Percentiles rank a stretch among this genome's conserved stretches.
phyloP scores from a whole-genome alignment of 1,140 invertebrate species.

The Bombus fervidus region DNA sequence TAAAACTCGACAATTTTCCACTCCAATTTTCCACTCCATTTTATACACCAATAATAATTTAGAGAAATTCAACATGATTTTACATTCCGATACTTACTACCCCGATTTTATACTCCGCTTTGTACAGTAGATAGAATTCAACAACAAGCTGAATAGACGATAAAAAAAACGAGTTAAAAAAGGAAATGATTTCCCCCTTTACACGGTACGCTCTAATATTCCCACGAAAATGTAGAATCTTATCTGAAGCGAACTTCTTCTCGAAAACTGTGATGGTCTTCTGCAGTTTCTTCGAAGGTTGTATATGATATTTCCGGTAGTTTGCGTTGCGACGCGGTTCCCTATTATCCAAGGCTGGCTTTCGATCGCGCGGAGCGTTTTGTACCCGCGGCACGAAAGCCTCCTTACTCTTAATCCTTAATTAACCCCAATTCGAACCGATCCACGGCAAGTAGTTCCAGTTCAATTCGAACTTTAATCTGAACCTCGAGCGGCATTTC shows the following conservation, averaged over 20 bases:
- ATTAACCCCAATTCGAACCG: conserved; percentile 65
- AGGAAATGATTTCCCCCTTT: too few species aligned
- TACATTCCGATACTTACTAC: neutral
- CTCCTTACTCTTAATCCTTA: conserved; percentile 66
- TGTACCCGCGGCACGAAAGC: conserved; percentile 44
- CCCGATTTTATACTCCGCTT: neutral
- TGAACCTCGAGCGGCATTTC: conserved; percentile 42
- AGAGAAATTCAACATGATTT: neutral
- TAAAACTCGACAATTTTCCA: too few species aligned
- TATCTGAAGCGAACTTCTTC: too few species aligned
- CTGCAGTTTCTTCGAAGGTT: neutral
- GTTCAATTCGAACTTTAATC: conserved; percentile 66
- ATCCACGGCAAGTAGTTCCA: conserved; percentile 54
- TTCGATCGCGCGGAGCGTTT: neutral
- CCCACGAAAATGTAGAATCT: too few species aligned
- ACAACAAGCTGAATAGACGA: too few species aligned
- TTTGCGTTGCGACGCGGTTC: neutral
- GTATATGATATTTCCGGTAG: neutral
- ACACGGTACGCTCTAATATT: too few species aligned
- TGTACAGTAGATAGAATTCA: too few species aligned
- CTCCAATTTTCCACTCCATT: too few species aligned
- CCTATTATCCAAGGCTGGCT: neutral
- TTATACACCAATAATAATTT: neutral
- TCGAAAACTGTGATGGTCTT: too few species aligned
- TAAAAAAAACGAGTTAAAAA: too few species aligned